Evolutionary conservation across 2,797 vertebrate species (phyloP), one percentile per base, ranked within the genome.

Genomic region (Leucoraja ocellata): DNA sequence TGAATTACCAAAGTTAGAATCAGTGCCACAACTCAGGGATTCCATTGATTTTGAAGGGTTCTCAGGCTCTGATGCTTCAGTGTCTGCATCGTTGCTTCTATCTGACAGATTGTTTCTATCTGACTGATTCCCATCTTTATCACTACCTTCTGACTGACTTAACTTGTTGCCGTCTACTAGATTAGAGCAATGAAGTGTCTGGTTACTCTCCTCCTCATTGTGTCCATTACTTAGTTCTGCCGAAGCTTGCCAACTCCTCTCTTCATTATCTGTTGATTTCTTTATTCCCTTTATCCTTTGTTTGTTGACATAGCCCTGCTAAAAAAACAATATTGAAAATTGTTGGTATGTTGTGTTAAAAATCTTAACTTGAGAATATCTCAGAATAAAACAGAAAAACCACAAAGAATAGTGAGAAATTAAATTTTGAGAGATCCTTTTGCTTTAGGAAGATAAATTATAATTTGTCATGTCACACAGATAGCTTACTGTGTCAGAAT

Each of bases 21-120:
- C 0, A 0, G 84, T 93, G 81, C 77, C 68, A 74, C 94, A 25
- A 0, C 86, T 94, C 11, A 90, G 46, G 74, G 93, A 9, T 8
- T 36, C 1, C 0, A 93, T 36, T 61, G 94, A 95, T 93, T 93
- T 93, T 0, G 96, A 95, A 32, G 96, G 93, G 93, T 96, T 97
- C 95, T 99, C 99, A 0, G 97, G 98, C 93, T 99, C 98, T 0
- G 98, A 99, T 65, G 98, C 97, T 94, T 99, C 99, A 0, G 98
- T 99, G 96, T 99, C 99, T 0, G 99, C 98, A 63, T 98, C 98
- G 2, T 97, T 97, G 90, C 98, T 99, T 95, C 98, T 98, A 94
- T 98, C 98, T 0, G 97, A 97, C 93, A 21, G 16, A 4, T 97
- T 97, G 88, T 98, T 99, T 95, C 98, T 98, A 94, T 98, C 98